Conservation (phyloP, 1,140 invertebrate species). For the Gonioctena quinquepunctata region DNA sequence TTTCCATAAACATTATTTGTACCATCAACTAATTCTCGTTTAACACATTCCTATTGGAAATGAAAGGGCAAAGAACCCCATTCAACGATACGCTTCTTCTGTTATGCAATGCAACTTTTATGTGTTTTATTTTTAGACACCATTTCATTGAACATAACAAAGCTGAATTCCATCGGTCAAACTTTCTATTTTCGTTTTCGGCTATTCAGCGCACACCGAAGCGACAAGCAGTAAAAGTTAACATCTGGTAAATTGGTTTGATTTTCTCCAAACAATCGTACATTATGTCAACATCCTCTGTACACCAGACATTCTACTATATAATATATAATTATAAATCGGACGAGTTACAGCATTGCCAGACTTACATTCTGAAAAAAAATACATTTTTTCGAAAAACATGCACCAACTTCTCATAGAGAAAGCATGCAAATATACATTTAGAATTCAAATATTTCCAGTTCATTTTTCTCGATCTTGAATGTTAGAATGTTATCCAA, state of each 20-base stretch:
- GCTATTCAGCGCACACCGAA: neutral
- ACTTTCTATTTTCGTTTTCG: neutral
- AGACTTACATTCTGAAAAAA: no score
- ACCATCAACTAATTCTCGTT: no score
- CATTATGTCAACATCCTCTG: conserved; percentile 8
- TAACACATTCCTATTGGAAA: no score
- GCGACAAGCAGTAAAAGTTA: neutral
- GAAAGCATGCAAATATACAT: no score
- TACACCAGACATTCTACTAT: neutral
- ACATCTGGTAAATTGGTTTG: neutral
- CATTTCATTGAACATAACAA: neutral
- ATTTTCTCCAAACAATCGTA: neutral
- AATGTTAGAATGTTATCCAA: no score
- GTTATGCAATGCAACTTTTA: neutral
- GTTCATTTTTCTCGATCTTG: no score
- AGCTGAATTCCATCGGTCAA: neutral
- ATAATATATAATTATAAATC: neutral
- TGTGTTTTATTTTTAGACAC: neutral
- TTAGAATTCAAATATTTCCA: no score
- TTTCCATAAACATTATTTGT: no score
- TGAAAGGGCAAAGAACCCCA: neutral
- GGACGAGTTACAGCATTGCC: neutral
- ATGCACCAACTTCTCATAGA: no score
- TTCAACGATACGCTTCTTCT: neutral
- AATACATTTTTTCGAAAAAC: no score